Conservation (phyloP, 2,888 invertebrate species). For the Hedya salicella region DNA sequence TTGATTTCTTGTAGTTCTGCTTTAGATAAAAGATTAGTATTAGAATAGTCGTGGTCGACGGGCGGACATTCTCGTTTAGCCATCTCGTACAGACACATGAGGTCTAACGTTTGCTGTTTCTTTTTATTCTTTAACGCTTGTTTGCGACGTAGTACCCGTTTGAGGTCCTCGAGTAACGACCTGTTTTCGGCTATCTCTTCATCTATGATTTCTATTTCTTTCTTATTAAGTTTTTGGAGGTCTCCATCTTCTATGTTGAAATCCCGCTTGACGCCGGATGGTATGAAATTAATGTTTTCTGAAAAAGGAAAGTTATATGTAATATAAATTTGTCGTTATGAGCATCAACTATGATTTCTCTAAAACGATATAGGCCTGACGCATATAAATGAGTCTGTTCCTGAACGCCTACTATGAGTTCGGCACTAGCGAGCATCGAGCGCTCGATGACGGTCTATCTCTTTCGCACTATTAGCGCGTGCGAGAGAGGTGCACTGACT, state of each 20-base stretch:
- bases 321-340: background rate
- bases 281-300: slow-evolving; percentile 47
- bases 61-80: slow-evolving; percentile 58
- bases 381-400: no score
- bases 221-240: slow-evolving; percentile 60
- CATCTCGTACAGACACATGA: slow-evolving; percentile 69
- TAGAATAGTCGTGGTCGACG: slow-evolving; percentile 56
- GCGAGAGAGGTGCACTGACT: no score
- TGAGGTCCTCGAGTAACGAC: slow-evolving; percentile 70
- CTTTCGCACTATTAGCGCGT: no score
- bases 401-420: no score
- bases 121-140: slow-evolving; percentile 54
- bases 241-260: slow-evolving; percentile 63
- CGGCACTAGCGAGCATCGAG: no score
- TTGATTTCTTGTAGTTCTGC: slow-evolving; percentile 69
- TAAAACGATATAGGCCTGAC: no score
- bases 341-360: background rate
- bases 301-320: background rate
- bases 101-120: slow-evolving; percentile 59
- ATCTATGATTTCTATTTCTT: slow-evolving; percentile 76
- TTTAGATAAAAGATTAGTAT: slow-evolving; percentile 62
- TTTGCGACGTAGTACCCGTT: slow-evolving; percentile 62
- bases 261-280: slow-evolving; percentile 58
- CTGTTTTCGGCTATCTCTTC: slow-evolving; percentile 66
- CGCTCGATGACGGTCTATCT: no score